phyloP scores from a whole-genome alignment of 2,888 invertebrate genomes.

The Phasia obesa region DNA sequence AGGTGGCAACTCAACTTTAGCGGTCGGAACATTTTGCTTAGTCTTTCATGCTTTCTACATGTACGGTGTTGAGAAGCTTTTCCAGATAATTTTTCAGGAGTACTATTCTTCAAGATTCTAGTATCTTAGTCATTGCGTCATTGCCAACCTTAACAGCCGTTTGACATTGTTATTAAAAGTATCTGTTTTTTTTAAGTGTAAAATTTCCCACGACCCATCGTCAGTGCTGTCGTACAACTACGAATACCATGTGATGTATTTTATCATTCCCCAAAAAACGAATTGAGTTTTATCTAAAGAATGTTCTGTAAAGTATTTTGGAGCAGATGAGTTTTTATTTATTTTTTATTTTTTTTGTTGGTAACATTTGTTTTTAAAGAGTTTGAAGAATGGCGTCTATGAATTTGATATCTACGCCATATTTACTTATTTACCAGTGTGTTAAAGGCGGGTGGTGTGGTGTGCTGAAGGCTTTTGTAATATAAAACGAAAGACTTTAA shows the following conservation, averaged over 20 bases:
- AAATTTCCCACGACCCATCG: too few species aligned
- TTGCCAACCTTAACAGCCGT: too few species aligned
- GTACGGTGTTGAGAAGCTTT: too few species aligned
- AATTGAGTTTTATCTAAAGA: conserved; percentile 35
- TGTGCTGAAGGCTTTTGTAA: conserved; percentile 27
- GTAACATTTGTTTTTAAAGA: conserved; percentile 25
- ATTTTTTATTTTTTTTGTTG: neutral
- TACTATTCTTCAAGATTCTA: too few species aligned
- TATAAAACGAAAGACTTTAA: conserved; percentile 32
- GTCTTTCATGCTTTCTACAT: too few species aligned
- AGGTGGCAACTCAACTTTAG: too few species aligned
- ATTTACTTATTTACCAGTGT: conserved; percentile 9
- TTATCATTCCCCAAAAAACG: conserved; percentile 28
- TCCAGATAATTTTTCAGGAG: too few species aligned
- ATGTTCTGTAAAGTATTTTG: conserved; percentile 43
- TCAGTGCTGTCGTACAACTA: neutral
- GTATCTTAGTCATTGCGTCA: too few species aligned
- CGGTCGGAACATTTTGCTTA: too few species aligned
- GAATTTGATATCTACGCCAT: conserved; percentile 37
- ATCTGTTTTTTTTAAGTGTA: too few species aligned
- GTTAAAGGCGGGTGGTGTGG: conserved; percentile 2
- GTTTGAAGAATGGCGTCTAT: conserved; percentile 23
- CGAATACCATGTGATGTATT: conserved; percentile 25
- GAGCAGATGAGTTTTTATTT: neutral
- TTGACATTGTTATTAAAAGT: too few species aligned